Percentiles rank a stretch among this genome's conserved stretches.
Evolutionary conservation across 2,797 vertebrate species (phyloP).

Genomic region (Cryptoblepharus egeriae): DNA sequence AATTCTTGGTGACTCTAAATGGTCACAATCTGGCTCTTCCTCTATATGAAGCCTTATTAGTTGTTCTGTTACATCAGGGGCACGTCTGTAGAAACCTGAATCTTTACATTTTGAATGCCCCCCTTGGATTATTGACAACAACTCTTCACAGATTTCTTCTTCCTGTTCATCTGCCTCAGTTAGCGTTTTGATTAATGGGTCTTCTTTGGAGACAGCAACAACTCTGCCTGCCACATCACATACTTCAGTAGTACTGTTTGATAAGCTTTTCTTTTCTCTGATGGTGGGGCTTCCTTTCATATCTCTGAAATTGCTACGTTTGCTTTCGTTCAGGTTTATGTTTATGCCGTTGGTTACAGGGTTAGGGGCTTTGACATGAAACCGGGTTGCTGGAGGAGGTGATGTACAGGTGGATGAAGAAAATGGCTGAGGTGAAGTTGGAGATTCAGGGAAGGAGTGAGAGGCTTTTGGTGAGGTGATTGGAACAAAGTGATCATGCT

Average conservation of each 20-base stretch:
- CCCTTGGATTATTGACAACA: constrained; percentile 70
- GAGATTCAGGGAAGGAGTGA: constrained; percentile 61
- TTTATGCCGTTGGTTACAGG: constrained; percentile 47
- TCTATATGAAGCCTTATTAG: constrained; percentile 86
- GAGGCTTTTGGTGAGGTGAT: constrained; percentile 63
- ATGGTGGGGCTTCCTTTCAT: constrained; percentile 37
- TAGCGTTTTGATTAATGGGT: constrained; percentile 47
- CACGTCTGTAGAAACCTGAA: constrained; percentile 56
- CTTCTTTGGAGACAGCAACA: constrained; percentile 57
- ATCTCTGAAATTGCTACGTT: constrained; percentile 51
- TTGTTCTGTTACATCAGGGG: constrained; percentile 66
- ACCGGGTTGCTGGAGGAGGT: constrained; percentile 57
- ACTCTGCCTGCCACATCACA: constrained; percentile 48
- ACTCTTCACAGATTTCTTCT: constrained; percentile 76
- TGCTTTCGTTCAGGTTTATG: constrained; percentile 46
- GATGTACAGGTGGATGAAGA: constrained; percentile 53
- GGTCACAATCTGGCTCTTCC: constrained; percentile 73
- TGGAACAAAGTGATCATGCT: constrained; percentile 70
- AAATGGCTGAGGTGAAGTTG: constrained; percentile 62
- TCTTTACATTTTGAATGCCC: constrained; percentile 66
- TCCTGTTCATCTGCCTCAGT: constrained; percentile 70
- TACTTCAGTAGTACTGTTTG: constrained; percentile 29
- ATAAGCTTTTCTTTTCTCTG: constrained; percentile 35
- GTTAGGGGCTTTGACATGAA: constrained; percentile 34
- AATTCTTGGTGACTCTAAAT: constrained; percentile 60